A percentile compares a stretch with the other conserved stretches of the same genome.
phyloP scores from a whole-genome alignment of 2,113 vertebrate species.

The Campylomormyrus numenius region DNA sequence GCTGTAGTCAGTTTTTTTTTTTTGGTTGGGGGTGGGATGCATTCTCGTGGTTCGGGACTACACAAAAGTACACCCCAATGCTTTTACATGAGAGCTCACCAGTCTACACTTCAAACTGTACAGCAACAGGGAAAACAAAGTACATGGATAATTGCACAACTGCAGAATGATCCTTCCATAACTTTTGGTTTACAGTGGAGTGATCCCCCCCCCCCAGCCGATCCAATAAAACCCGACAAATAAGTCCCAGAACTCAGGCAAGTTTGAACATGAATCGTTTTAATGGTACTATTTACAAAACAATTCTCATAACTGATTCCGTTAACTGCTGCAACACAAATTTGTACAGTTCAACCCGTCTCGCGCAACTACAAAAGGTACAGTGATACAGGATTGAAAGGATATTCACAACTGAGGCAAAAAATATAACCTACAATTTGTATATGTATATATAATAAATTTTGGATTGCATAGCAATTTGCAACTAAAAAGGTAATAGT shows the following conservation, averaged over 20 bases:
- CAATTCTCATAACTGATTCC: constrained; percentile 57
- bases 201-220: constrained; percentile 51
- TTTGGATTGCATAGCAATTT: constrained; percentile 66
- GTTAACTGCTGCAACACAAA: constrained; percentile 65
- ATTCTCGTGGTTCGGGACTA: not conserved
- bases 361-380: constrained; percentile 46
- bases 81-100: not conserved
- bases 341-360: constrained; percentile 61
- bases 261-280: constrained; percentile 70
- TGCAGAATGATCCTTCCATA: not conserved
- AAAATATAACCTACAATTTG: constrained; percentile 25
- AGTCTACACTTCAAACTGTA: not conserved
- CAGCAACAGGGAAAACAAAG: not conserved
- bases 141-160: constrained; percentile 19
- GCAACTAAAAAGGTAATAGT: constrained; percentile 44
- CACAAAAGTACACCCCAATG: not conserved
- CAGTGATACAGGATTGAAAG: constrained; percentile 32
- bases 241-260: constrained; percentile 22
- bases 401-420: constrained; percentile 49
- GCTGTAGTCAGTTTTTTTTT: not conserved
- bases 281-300: constrained; percentile 76
- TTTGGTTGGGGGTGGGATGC: not conserved
- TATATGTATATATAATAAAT: constrained; percentile 24
- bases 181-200: not conserved
- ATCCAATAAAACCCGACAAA: constrained; percentile 41